Base-by-base conservation (phyloP, 92 coral and sea anemone genomes). In the Epizoanthus scotinus region DNA sequence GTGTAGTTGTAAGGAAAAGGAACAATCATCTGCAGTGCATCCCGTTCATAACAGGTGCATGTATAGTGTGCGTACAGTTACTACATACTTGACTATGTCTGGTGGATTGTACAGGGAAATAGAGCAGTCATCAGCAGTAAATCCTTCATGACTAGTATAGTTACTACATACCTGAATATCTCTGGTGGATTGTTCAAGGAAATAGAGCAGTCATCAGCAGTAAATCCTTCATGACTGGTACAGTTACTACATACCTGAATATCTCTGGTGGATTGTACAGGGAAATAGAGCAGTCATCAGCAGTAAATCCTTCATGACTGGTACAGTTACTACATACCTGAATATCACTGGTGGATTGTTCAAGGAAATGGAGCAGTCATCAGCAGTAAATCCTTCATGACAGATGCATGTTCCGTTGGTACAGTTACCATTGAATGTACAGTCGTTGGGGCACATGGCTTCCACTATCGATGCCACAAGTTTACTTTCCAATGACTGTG, bases 301-400 rank as follows among this genome's bases (percentile, higher is more conserved):
- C 50, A 42, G 50, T 42, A 42, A 42, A 42, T 42, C 50, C 50
- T 42, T 42, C 50, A 42, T n/a, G 25, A 9, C 66, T 12, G 29
- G 8, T 8, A 7, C 26, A 69, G 26, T 6, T 21, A 17, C 28
- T 15, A 55, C 87, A 42, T 42, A 85, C 88, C 79, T 78, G 15
- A 54, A n/a, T 63, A 85, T 78, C 64, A 8, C 52, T 5, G 88
- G 88, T 19, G 34, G 71, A 55, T 85, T 75, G 71, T 78, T n/a
- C 66, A 88, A 53, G 14, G 92, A 88, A 73, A 88, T 88, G 1
- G 91, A 88, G 18, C 91, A 88, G 52, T 88, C 91, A 14, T 67
- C 40, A 54, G 88, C 86, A 5, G 92, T 88, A 40, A 71, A 88
- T 53, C 73, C 89, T 38, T 84, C 85, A 62, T 73, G 22, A 74